phyloP scores from a whole-genome alignment of 1,140 invertebrate species.

The Nebria ingens region DNA sequence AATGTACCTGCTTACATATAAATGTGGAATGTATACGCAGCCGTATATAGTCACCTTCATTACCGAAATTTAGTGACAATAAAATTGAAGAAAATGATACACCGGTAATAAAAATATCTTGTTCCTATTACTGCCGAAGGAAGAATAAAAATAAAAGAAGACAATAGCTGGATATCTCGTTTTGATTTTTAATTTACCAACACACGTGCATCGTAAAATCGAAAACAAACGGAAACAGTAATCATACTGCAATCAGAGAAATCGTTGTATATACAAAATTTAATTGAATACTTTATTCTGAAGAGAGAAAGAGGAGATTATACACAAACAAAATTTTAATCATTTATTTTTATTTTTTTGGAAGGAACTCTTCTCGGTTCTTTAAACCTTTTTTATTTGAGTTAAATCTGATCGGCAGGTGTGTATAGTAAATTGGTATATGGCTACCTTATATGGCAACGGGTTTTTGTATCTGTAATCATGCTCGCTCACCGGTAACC shows the following conservation, averaged over 20 bases:
- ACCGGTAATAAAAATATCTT: too few relatives aligned
- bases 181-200: not conserved
- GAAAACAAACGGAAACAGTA: not conserved
- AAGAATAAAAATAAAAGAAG: too few relatives aligned
- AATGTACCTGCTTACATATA: too few relatives aligned
- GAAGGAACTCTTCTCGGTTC: not conserved
- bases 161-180: too few relatives aligned
- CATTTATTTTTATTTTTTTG: not conserved
- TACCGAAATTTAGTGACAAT: too few relatives aligned
- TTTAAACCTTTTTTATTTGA: conserved; percentile 5
- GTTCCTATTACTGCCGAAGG: too few relatives aligned
- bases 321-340: conserved; percentile 1
- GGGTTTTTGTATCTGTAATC: conserved; percentile 7
- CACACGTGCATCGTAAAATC: not conserved
- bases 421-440: conserved; percentile 7
- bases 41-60: too few relatives aligned
- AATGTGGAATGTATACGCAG: too few relatives aligned
- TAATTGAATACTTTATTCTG: not conserved
- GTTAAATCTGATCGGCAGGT: not conserved
- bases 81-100: too few relatives aligned
- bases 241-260: not conserved
- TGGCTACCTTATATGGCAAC: conserved; percentile 7
- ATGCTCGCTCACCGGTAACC: not conserved
- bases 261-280: not conserved
- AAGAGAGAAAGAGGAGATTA: not conserved